Base-by-base conservation (phyloP, 2,113 vertebrate genomes). In the Riparia riparia region DNA sequence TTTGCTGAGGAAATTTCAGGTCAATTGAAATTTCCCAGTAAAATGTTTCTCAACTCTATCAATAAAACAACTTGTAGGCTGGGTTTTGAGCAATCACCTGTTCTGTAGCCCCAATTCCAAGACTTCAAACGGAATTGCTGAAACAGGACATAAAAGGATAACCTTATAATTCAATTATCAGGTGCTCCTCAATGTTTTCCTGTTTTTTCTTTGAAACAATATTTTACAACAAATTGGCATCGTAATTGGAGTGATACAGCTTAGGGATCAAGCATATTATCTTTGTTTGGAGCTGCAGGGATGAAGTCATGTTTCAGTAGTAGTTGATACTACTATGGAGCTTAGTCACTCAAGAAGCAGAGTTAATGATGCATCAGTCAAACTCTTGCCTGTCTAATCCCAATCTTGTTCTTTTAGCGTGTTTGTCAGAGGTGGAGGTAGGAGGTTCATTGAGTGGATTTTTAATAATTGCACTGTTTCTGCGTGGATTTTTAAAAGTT, bases 391-490 rank as follows among this genome's bases (percentile, higher is more conserved):
- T 76, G 24, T 73, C 66, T 66, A 82, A 94, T 93, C 64, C 82
- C 39, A 24, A 4, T 90, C 89, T 64, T 90, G 68, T 70, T 96
- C 95, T 78, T 83, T 63, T 53, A 37, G 51, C 0, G 0, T 80
- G 68, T 90, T 93, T 92, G 90, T 81, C 93, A 83, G 17, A 94
- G 88, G 63, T 90, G 79, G 64, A 92, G 74, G 92, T 90, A 74
- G 93, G 95, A 95, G 82, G 79, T 90, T 96, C 85, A 91, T 83
- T 96, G 90, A 94, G 79, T 68, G 82, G 80, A 60, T 90, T 89
- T 94, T 28, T 32, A 80, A 83, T 44, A 86, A 73, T 37, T 60
- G 68, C 26, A 16, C 42, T 7, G 1, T 77, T 95, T 72, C 87
- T 91, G 70, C 7, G 0, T 72, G 74, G 74, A 64, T 94, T 93